Evolutionary conservation across 1,140 invertebrate genomes (phyloP), one percentile per base, ranked within the genome.

Genomic region (Neodiprion virginianus): DNA sequence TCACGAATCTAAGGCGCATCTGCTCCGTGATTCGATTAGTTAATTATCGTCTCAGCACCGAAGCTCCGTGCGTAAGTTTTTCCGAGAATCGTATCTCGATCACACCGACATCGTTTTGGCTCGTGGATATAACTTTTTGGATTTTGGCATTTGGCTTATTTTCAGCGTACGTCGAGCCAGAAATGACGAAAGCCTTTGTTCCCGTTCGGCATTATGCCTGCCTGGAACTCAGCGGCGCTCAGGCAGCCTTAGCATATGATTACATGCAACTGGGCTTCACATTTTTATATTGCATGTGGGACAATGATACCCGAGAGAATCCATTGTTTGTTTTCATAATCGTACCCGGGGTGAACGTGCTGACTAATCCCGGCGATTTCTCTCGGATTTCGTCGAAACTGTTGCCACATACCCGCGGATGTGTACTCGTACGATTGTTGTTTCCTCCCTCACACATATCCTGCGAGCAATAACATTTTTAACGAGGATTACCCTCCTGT

Each of bases 301-400:
- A 82, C 78, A 81, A 80, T 78, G 77, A 79, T 65, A 73, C 49
- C 75, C 73, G 78, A 71, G 21, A 71, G 74, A 73, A 23, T 28
- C 78, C 74, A 79, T 82, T 81, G 78, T 81, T 80, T 80, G 75
- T 79, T 69, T 71, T 68, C 72, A 72, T 79, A 80, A 81, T 79
- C 75, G 75, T 73, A 76, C 79, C 79, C 68, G 74, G 65, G 71
- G 79, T 69, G 67, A 23, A 21, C 17, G 67, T 69, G 21, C 67
- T 69, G 67, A 69, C 67, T 69, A 69, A 69, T 69, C 40, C 67
- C 67, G n/a, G 10, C 67, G 40, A 14, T 69, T 17, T 69, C 14
- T 61, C 53, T 17, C 17, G 67, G 40, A 69, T 23, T 14, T 21
- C n/a, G 67, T 47, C 17, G 21, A 69, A 21, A 23, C 67, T 11